These are phyloP conservation scores for Oenanthe oenanthe DNA, from an alignment of 2,113 vertebrate genomes.

Conservation along the genomic window DNA sequence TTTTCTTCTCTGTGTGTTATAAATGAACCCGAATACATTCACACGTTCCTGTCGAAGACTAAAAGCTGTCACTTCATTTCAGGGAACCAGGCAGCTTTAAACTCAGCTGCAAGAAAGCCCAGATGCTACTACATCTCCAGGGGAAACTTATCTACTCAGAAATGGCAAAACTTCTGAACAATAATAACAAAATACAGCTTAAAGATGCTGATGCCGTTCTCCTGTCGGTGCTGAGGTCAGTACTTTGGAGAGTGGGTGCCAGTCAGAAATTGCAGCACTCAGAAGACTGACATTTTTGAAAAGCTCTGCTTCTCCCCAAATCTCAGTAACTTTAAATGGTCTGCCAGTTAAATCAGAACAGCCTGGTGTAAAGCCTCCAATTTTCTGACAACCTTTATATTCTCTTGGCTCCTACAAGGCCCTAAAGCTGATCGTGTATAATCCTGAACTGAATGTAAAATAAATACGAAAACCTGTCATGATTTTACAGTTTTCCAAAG, in stretches of 20 bases:
- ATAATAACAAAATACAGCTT: conserved; percentile 36
- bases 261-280: conserved; percentile 26
- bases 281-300: conserved; percentile 49
- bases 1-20: conserved; percentile 69
- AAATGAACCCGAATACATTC: conserved; percentile 63
- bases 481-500: conserved; percentile 62
- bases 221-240: conserved; percentile 3
- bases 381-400: conserved; percentile 72
- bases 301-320: conserved; percentile 34
- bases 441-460: conserved; percentile 66
- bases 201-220: conserved; percentile 29
- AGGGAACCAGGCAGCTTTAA: conserved; percentile 70
- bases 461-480: conserved; percentile 66
- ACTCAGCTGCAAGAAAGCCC: conserved; percentile 69
- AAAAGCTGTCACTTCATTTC: conserved; percentile 68
- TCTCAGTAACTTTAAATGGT: conserved; percentile 35
- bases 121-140: conserved; percentile 63
- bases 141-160: conserved; percentile 64
- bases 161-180: conserved; percentile 45
- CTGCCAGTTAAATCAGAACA: conserved; percentile 45
- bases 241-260: conserved; percentile 42
- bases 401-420: conserved; percentile 62
- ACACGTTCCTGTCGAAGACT: conserved; percentile 55
- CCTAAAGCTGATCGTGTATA: conserved; percentile 63
- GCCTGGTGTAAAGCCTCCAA: conserved; percentile 41